Percentiles rank a stretch among this genome's conserved stretches.
These are phyloP conservation scores for Lochmaea capreae DNA, from an alignment of 2,888 invertebrate genomes.

Conservation along the genomic window DNA sequence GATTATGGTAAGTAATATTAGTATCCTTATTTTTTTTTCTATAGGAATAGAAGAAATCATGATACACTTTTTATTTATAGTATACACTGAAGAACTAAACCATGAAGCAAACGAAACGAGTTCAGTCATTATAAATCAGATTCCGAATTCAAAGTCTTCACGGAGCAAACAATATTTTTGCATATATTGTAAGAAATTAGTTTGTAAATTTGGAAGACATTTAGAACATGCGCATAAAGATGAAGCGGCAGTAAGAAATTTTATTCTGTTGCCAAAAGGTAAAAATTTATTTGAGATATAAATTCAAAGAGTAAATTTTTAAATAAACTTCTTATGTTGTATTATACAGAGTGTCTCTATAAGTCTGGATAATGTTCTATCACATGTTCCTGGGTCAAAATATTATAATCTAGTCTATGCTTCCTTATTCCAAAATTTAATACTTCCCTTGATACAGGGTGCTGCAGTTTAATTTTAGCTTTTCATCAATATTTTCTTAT, in stretches of 20 bases:
- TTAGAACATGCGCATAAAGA: conserved; percentile 1
- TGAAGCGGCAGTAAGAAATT: background rate
- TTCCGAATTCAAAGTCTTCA: background rate
- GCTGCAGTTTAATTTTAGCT: background rate
- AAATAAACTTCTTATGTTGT: background rate
- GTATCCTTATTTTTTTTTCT: too few species aligned
- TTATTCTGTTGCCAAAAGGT: conserved; percentile 4
- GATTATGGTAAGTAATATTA: too few species aligned
- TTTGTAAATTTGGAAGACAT: conserved; percentile 2
- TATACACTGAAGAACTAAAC: too few species aligned
- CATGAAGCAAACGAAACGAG: too few species aligned
- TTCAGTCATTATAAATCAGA: too few species aligned
- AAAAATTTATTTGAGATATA: conserved; percentile 1
- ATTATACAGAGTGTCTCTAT: background rate
- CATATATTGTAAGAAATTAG: background rate
- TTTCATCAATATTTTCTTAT: conserved; percentile 3
- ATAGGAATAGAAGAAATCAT: too few species aligned
- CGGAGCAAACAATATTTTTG: conserved; percentile 1
- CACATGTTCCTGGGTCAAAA: background rate
- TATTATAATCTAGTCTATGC: conserved; percentile 4
- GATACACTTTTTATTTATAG: too few species aligned
- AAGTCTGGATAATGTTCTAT: conserved; percentile 4
- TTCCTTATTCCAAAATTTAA: conserved; percentile 4
- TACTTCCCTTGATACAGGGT: background rate
- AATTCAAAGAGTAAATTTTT: background rate